A percentile compares a stretch with the other conserved stretches of the same genome.
phyloP scores from a whole-genome alignment of 2,888 invertebrate genomes.

The Lepidonotus clava region DNA sequence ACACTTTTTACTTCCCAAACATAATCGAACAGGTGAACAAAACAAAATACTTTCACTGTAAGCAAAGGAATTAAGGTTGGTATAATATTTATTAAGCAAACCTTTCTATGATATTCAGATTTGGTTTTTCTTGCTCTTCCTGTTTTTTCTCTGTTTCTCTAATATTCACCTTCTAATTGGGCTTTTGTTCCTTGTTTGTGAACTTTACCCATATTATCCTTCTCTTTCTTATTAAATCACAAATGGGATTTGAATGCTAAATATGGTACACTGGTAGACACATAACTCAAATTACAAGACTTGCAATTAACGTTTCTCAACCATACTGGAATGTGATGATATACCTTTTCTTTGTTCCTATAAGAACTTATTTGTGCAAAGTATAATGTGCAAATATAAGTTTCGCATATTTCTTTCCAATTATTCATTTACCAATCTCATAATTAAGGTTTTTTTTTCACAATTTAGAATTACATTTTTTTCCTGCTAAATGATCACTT shows the following conservation, averaged over 20 bases:
- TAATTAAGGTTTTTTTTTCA: no score
- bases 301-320: conserved; percentile 6
- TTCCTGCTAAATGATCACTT: no score
- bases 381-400: conserved; percentile 17
- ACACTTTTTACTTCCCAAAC: not conserved
- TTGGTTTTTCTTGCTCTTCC: conserved; percentile 7
- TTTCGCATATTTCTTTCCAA: no score
- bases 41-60: conserved; percentile 1
- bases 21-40: conserved; percentile 44
- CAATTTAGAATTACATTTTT: no score
- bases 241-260: not conserved
- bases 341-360: not conserved
- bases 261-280: not conserved
- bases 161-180: conserved; percentile 19
- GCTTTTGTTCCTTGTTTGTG: conserved; percentile 36
- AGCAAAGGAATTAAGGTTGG: conserved; percentile 41
- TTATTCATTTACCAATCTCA: no score
- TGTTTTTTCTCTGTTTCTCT: not conserved
- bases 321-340: not conserved
- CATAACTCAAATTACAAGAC: not conserved
- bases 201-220: conserved; percentile 29
- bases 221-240: conserved; percentile 26
- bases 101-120: conserved; percentile 39
- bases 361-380: conserved; percentile 31
- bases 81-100: conserved; percentile 18